phyloP scores from a whole-genome alignment of 2,888 invertebrate genomes.

The Drosophila formosana region DNA sequence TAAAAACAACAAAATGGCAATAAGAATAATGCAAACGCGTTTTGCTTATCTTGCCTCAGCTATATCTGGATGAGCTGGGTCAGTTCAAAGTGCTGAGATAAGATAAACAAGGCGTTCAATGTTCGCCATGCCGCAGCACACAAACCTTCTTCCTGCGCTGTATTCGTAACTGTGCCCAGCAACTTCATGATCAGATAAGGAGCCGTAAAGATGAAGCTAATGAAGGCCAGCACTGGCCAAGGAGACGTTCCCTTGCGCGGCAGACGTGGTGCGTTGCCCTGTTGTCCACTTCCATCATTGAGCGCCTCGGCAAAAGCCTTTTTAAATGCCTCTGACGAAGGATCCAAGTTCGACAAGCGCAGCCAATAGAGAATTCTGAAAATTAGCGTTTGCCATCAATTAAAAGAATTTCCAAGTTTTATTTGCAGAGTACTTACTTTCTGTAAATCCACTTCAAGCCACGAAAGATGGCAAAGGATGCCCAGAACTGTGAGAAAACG shows the following conservation, averaged over 20 bases:
- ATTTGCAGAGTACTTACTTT: constrained; percentile 84
- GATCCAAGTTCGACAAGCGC: constrained; percentile 83
- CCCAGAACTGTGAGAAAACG: constrained; percentile 94
- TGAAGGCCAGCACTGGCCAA: constrained; percentile 96
- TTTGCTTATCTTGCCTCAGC: constrained; percentile 52
- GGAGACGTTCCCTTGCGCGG: constrained; percentile 86
- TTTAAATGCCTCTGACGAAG: constrained; percentile 84
- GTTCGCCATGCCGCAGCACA: constrained; percentile 22
- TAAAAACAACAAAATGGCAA: constrained; percentile 8
- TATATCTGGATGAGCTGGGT: constrained; percentile 48
- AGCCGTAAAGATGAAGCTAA: constrained; percentile 94
- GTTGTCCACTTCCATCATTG: constrained; percentile 72
- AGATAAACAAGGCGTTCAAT: constrained; percentile 60
- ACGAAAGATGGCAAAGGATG: constrained; percentile 93
- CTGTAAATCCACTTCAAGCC: constrained; percentile 92
- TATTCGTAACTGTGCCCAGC: constrained; percentile 87
- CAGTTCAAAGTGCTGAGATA: constrained; percentile 64
- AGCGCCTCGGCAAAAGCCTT: constrained; percentile 85
- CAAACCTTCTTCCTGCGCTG: constrained; percentile 87
- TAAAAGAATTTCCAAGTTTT: fast-evolving
- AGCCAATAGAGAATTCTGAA: constrained; percentile 83
- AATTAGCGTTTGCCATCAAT: neutral
- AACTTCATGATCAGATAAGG: constrained; percentile 96
- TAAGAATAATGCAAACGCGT: constrained; percentile 15
- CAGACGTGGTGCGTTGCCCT: constrained; percentile 65